Base-by-base conservation (phyloP, 2,797 vertebrate species). In the Alcedo quadribrachys region DNA sequence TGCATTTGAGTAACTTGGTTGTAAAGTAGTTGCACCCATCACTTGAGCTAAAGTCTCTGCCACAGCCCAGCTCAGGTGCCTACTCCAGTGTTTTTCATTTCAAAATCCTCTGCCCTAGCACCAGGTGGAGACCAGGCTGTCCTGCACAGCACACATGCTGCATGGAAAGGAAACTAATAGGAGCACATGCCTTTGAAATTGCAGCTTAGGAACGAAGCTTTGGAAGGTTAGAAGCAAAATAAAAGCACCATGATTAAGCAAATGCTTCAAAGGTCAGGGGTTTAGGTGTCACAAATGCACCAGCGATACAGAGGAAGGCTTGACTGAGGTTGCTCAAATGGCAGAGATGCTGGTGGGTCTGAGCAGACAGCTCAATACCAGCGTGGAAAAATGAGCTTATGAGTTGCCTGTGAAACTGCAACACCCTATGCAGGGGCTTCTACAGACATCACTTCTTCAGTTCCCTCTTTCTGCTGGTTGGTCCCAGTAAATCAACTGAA, bases 211-310 rank as follows among this genome's bases (percentile, higher is more conserved):
- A 85, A 15, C 43, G 68, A 85, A 92, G 89, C 93, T 93, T 40
- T 80, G 66, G 46, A 51, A 79, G 62, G 82, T 95, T 91, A 85
- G 58, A 95, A 95, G 94, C 94, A 81, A 81, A 92, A 89, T 69
- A 65, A 91, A 93, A 94, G 60, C 80, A 73, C 58, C 46, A 76
- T 83, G 85, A 37, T 91, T 68, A 87, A 90, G 94, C 90, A 87
- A 93, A 87, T 69, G 85, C 62, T 73, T 73, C 32, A 46, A 79
- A 78, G 61, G 16, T 63, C 21, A n/a, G 57, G 35, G 25, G 22
- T 11, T 87, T 35, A 81, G 69, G 73, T 85, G 40, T 75, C 79
- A 50, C 68, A 74, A 65, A 32, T 25, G 30, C 55, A 92, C 40
- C 43, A 78, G 60, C 14, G 0, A 22, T 48, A 81, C 30, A 53